Base-by-base conservation (phyloP, 2,888 invertebrate genomes). In the Eristalinus sepulchralis region DNA sequence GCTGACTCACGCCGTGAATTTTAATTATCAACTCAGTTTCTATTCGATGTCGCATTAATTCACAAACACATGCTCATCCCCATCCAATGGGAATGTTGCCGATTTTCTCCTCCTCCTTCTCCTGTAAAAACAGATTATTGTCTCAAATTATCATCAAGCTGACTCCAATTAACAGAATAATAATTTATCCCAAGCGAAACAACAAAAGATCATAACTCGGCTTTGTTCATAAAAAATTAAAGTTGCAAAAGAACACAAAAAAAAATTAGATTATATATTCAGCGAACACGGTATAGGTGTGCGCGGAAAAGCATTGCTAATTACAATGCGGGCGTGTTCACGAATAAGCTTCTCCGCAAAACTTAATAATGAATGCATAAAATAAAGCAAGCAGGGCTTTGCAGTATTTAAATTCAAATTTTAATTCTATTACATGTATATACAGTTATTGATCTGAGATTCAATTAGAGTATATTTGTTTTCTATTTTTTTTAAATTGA, bases 1-100 rank as follows among this genome's bases (percentile, higher is more conserved):
- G 55, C 31, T 39, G 71, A 84, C 17, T 66, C 76, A 68, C 55
- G 53, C 17, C 36, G 2, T 80, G 84, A 84, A 84, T 80, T 80
- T 80, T 80, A 80, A 84, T 67, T 71, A 34, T 20, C 33, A 64
- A 27, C 34, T 27, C 27, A 27, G 5, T 55, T 55, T 31, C 53
- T 68, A 59, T 60, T 60, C 47, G 5, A 13, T 17, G 6, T 10
- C 13, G 13, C 36, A 60, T 22, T n/a, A n/a, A 53, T 59, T 17
- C 66, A 57, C 55, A 33, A 55, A 20, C 36, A 11, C 24, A 57
- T 33, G 27, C 27, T 31, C 20, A 8, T 33, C 33, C 22, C 22
- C 47, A 5, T n/a, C 24, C 62, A n/a, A 53, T 34, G 62, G 22
- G 63, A 31, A 57, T n/a, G 47, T 34, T 34, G 60, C 66, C 47